Base-by-base conservation (phyloP, 2,888 invertebrate species). In the Electrophaes corylata region DNA sequence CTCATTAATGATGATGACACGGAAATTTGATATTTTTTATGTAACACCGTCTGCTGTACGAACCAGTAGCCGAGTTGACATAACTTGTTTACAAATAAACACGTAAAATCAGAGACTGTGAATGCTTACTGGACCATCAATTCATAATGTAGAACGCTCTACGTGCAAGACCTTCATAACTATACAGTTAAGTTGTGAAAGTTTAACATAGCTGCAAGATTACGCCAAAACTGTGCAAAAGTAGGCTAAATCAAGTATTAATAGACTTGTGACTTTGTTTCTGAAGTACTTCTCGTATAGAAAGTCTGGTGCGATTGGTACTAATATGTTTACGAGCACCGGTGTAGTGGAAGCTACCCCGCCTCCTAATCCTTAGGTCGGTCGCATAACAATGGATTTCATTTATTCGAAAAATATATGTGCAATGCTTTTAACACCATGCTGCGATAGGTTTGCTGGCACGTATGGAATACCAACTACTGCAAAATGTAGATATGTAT, bases 141-240 rank as follows among this genome's bases (percentile, higher is more conserved):
- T 70, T 67, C 70, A 43, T 55, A 37, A 37, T 52, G 33, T 51
- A 39, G 65, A 45, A 43, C 14, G 45, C 60, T 66, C 63, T 69
- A 71, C 71, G 69, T 69, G 70, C 75, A 75, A 78, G 75, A 73
- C 75, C 79, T 76, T 76, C 72, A 68, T 69, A 75, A 70, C 68
- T 72, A 69, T 70, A 73, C 69, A 68, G 67, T 76, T 73, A 67
- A 58, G 63, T 78, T 79, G 80, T 78, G 81, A 81, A 81, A 81
- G 80, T 77, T 66, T 71, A 64, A 73, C 71, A 62, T 64, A 73
- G 62, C 70, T 68, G 79, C 72, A 75, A 74, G 68, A 71, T 76
- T 74, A 65, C 66, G 61, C 64, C 65, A 70, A 75, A 78, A 73
- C 69, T 71, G 70, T 72, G 75, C 70, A 78, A 73, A 66, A 66